Conservation (phyloP, 1,140 invertebrate genomes). For the Bemisia tabaci region DNA sequence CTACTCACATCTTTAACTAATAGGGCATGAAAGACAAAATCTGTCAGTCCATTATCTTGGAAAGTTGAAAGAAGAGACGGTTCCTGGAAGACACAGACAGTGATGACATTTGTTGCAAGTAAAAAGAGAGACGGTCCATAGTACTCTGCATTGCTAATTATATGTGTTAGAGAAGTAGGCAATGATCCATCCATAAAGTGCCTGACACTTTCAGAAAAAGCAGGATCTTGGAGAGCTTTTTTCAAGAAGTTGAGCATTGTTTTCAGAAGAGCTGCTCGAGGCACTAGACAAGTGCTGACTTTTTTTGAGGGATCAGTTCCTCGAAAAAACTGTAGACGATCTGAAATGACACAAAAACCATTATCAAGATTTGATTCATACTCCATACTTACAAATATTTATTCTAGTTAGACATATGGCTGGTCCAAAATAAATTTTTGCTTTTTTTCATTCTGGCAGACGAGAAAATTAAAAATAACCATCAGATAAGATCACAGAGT, state of each 20-base stretch:
- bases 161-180: conserved; percentile 70
- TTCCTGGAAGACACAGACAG: conserved; percentile 87
- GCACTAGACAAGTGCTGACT: conserved; percentile 54
- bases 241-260: conserved; percentile 84
- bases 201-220: conserved; percentile 71
- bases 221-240: conserved; percentile 66
- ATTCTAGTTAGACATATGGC: no score
- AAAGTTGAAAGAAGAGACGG: conserved; percentile 71
- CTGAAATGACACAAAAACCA: no score
- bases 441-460: no score
- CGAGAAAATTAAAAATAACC: no score
- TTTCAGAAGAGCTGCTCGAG: conserved; percentile 71
- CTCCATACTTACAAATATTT: no score
- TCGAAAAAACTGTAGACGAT: not conserved
- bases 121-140: conserved; percentile 81
- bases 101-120: conserved; percentile 80
- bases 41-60: conserved; percentile 79
- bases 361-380: no score
- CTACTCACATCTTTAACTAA: conserved; percentile 64
- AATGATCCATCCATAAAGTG: conserved; percentile 83
- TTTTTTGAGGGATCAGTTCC: conserved; percentile 21
- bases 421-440: no score
- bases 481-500: no score
- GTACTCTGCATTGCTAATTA: conserved; percentile 86
- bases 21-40: conserved; percentile 72